Conservation (phyloP, 1,140 invertebrate genomes). For the Anoplophora glabripennis region DNA sequence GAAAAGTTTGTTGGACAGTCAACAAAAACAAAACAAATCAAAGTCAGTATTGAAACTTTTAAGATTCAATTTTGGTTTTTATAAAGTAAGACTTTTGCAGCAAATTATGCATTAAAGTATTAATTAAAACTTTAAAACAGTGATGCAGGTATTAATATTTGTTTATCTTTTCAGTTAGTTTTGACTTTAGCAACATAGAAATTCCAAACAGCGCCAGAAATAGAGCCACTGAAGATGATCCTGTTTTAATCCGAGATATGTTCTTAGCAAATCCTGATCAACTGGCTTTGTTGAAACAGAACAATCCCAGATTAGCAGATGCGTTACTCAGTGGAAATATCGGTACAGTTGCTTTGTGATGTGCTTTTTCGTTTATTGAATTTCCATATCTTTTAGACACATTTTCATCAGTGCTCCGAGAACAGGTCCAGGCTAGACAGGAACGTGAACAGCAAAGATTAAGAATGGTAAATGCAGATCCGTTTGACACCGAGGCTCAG, state of each 20-base stretch:
- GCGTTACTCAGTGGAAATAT: conserved; percentile 80
- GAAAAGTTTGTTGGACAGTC: too few relatives aligned
- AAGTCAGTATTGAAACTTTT: too few relatives aligned
- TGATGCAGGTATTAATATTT: too few relatives aligned
- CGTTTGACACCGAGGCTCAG: conserved; percentile 93
- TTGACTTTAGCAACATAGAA: conserved; percentile 85
- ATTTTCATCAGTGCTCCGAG: conserved; percentile 77
- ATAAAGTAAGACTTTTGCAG: too few relatives aligned
- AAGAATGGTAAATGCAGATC: conserved; percentile 88
- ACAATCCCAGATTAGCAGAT: conserved; percentile 90
- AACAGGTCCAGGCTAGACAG: conserved; percentile 74
- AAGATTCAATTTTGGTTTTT: too few relatives aligned
- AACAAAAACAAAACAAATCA: too few relatives aligned
- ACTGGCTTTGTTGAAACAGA: conserved; percentile 85
- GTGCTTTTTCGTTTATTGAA: neutral
- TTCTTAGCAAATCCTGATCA: conserved; percentile 91
- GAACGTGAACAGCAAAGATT: conserved; percentile 79
- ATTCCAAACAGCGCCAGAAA: conserved; percentile 56
- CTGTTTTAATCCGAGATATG: conserved; percentile 84
- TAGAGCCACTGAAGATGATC: conserved; percentile 68
- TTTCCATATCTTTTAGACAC: conserved; percentile 56
- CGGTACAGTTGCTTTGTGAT: conserved; percentile 52
- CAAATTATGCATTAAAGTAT: too few relatives aligned
- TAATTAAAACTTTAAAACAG: too few relatives aligned
- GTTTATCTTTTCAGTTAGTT: conserved; percentile 47